phyloP scores from a whole-genome alignment of 2,888 invertebrate genomes.

The Deilephila elpenor region DNA sequence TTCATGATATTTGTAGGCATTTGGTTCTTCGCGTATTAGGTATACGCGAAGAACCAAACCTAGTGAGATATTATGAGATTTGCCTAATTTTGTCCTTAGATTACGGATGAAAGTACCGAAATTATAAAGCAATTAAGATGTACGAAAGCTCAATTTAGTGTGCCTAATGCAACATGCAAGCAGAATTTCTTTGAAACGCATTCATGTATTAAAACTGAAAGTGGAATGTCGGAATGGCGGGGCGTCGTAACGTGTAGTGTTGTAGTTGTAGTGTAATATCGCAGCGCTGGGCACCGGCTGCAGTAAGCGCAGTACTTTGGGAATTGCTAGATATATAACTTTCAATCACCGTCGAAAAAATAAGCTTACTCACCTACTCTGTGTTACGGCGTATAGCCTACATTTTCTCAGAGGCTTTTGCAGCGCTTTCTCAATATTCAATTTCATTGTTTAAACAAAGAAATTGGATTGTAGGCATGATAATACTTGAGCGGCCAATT shows the following conservation, averaged over 20 bases:
- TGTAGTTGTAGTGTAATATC: background rate
- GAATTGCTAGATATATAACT: constrained; percentile 63
- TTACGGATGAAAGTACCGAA: background rate
- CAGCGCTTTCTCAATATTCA: constrained; percentile 70
- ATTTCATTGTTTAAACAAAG: constrained; percentile 74
- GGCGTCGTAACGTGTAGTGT: background rate
- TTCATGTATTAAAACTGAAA: constrained; percentile 7
- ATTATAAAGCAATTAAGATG: background rate
- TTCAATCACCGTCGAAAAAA: constrained; percentile 73
- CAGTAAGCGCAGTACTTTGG: constrained; percentile 71
- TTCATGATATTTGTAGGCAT: constrained; percentile 39
- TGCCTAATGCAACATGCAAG: background rate
- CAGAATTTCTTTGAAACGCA: background rate
- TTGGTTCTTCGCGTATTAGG: constrained; percentile 4
- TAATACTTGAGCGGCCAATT: constrained; percentile 53
- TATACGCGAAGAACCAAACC: too few relatives aligned
- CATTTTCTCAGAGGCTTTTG: constrained; percentile 34
- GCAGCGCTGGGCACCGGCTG: constrained; percentile 49
- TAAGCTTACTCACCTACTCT: constrained; percentile 51
- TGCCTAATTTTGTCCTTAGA: background rate
- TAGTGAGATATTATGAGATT: background rate
- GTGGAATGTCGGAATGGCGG: background rate
- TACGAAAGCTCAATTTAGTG: background rate
- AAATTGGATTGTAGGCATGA: constrained; percentile 68
- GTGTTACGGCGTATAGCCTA: constrained; percentile 43